phyloP scores from a whole-genome alignment of 2,113 vertebrate genomes.

The Oenanthe melanoleuca region DNA sequence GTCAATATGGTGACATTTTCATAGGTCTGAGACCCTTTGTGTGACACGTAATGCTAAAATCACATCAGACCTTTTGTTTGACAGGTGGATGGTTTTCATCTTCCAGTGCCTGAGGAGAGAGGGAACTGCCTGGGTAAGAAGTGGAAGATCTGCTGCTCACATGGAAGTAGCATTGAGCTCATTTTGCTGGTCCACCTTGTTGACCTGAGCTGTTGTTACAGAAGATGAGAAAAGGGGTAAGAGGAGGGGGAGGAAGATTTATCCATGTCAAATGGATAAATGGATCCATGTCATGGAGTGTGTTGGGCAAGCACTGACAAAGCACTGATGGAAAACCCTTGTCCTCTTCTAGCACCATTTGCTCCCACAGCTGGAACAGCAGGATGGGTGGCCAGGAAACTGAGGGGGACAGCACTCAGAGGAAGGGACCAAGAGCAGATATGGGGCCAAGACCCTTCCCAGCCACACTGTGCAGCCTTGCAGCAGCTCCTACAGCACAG shows the following conservation, averaged over 20 bases:
- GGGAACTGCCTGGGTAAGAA: background rate
- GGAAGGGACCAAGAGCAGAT: background rate
- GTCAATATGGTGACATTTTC: constrained; percentile 58
- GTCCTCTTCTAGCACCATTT: background rate
- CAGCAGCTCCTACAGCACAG: background rate
- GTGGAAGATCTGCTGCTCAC: accelerated
- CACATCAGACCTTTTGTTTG: constrained; percentile 59
- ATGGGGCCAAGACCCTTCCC: background rate
- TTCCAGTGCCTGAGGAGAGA: background rate
- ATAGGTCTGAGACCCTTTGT: constrained; percentile 51
- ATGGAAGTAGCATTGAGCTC: background rate
- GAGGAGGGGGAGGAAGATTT: background rate
- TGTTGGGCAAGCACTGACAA: background rate
- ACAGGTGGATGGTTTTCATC: constrained; percentile 16
- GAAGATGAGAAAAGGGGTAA: background rate
- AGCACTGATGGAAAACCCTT: background rate
- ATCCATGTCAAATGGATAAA: background rate
- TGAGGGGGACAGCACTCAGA: background rate
- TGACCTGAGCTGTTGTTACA: background rate
- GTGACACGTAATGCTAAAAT: background rate
- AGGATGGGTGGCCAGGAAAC: background rate
- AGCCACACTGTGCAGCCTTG: background rate
- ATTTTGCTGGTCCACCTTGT: background rate
- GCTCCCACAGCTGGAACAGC: background rate
- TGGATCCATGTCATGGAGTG: background rate